These are phyloP conservation scores for Ligdia adustata DNA, from an alignment of 2,888 invertebrate species.

Conservation along the genomic window DNA sequence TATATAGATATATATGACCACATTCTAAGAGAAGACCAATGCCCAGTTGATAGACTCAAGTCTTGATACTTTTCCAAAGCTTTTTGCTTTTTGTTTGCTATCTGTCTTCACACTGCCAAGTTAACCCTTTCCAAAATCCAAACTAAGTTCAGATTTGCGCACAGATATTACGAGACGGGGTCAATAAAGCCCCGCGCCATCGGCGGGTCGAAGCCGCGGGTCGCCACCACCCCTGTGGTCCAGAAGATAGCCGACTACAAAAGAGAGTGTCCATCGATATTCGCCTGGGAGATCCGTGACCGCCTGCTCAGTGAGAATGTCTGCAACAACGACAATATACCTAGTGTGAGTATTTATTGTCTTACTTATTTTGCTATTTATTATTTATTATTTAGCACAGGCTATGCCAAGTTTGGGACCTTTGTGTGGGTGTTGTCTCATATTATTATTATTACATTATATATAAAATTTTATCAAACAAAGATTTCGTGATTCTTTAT, in stretches of 20 bases:
- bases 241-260: slow-evolving; percentile 98
- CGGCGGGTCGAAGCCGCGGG: slow-evolving; percentile 98
- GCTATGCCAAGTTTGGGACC: too few relatives aligned
- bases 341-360: slow-evolving; percentile 93
- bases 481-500: too few relatives aligned
- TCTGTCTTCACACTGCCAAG: slow-evolving; percentile 38
- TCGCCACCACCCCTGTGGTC: slow-evolving; percentile 96
- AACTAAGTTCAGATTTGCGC: slow-evolving; percentile 76
- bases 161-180: slow-evolving; percentile 98
- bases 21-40: too few relatives aligned
- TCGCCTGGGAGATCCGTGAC: slow-evolving; percentile 99
- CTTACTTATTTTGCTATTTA: too few relatives aligned
- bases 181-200: slow-evolving; percentile 98
- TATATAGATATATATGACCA: too few relatives aligned
- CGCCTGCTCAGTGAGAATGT: slow-evolving; percentile 96
- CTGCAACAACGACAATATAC: slow-evolving; percentile 99
- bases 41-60: too few relatives aligned
- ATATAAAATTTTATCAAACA: too few relatives aligned
- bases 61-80: too few relatives aligned
- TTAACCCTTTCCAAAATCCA: slow-evolving; percentile 64
- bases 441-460: too few relatives aligned
- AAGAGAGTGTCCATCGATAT: slow-evolving; percentile 98
- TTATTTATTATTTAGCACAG: too few relatives aligned
- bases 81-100: too few relatives aligned
- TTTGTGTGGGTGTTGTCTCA: too few relatives aligned